Percentiles rank a stretch among this genome's conserved stretches.
Evolutionary conservation across 2,797 vertebrate species (phyloP).

Genomic region (Aerospiza tachiro): DNA sequence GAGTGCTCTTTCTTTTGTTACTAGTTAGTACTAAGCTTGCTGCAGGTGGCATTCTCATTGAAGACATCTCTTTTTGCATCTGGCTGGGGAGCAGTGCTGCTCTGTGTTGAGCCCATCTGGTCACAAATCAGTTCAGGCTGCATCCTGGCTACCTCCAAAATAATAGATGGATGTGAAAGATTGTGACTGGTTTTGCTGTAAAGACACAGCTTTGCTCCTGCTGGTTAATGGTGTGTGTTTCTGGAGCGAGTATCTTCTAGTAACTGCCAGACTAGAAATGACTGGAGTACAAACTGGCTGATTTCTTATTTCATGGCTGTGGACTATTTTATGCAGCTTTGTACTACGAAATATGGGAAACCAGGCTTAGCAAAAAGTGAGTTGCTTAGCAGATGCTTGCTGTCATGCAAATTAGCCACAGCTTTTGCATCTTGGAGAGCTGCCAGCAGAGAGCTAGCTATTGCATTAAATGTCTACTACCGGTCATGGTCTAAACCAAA

Average conservation of each 20-base stretch:
- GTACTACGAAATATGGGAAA: constrained; percentile 13
- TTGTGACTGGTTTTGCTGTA: neutral
- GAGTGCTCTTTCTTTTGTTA: neutral
- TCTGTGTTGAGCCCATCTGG: neutral
- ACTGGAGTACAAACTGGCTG: neutral
- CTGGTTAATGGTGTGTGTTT: neutral
- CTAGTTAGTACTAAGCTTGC: neutral
- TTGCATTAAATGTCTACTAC: constrained; percentile 23
- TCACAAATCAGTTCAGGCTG: neutral
- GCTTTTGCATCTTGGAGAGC: constrained; percentile 24
- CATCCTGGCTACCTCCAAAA: neutral
- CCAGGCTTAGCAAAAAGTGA: constrained; percentile 24
- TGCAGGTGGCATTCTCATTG: neutral
- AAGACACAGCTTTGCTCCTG: neutral
- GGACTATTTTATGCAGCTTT: neutral
- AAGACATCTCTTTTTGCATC: neutral
- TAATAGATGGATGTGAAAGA: neutral
- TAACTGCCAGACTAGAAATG: neutral
- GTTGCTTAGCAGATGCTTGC: constrained; percentile 42
- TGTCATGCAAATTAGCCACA: constrained; percentile 59
- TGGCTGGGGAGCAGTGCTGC: neutral
- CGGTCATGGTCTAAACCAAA: constrained; percentile 23
- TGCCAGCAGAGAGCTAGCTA: constrained; percentile 28
- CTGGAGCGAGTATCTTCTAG: neutral
- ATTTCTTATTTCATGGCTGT: neutral